A percentile compares a stretch with the other conserved stretches of the same genome.
Evolutionary conservation across 2,888 invertebrate genomes (phyloP).

Genomic region (Pecten maximus): DNA sequence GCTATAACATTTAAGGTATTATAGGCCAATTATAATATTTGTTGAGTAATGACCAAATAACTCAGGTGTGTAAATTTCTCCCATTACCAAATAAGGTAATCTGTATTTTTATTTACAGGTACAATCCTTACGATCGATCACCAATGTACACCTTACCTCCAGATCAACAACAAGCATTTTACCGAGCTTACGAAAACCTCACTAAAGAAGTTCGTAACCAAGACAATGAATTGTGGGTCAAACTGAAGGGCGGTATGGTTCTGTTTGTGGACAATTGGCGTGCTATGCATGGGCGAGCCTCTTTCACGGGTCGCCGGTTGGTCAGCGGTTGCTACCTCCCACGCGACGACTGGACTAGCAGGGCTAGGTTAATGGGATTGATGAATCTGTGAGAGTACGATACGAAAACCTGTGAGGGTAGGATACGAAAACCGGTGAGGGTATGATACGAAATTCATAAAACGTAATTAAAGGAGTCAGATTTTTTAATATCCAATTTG

Average conservation of each 20-base stretch:
- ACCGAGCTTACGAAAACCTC: constrained; percentile 81
- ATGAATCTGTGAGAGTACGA: constrained; percentile 68
- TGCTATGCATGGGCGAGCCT: constrained; percentile 89
- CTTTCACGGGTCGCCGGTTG: constrained; percentile 87
- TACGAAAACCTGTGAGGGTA: background rate
- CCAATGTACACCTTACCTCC: constrained; percentile 85
- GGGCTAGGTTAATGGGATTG: constrained; percentile 65
- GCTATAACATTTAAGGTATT: too few relatives aligned
- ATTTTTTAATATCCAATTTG: too few relatives aligned
- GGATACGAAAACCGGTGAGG: too few relatives aligned
- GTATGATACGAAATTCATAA: too few relatives aligned
- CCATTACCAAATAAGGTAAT: too few relatives aligned
- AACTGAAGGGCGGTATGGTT: constrained; percentile 87
- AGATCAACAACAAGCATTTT: constrained; percentile 85
- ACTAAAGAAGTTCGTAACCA: constrained; percentile 62
- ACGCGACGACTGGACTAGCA: constrained; percentile 84
- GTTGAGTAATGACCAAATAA: too few relatives aligned
- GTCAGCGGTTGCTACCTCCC: constrained; percentile 89
- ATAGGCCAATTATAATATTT: too few relatives aligned
- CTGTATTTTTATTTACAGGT: constrained; percentile 75
- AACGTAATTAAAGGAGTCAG: too few relatives aligned
- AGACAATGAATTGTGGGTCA: constrained; percentile 82
- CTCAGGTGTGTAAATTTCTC: too few relatives aligned
- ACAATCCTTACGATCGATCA: constrained; percentile 90
- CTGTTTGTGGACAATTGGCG: constrained; percentile 91